phyloP scores from a whole-genome alignment of 1,140 invertebrate species.

The Drosophila hydei region DNA sequence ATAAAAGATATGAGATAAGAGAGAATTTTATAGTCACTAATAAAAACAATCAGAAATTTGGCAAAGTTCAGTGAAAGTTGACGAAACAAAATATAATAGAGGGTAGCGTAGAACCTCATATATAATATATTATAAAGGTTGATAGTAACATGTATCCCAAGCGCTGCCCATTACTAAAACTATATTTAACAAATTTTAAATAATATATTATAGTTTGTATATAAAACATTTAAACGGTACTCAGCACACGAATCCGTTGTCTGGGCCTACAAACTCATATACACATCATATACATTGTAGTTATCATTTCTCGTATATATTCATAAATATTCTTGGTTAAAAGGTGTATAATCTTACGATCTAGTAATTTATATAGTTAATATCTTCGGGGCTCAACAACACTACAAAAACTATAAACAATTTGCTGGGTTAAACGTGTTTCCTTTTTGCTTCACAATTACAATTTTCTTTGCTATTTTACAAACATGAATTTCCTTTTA shows the following conservation, averaged over 20 bases:
- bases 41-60: background rate
- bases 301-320: conserved; percentile 23
- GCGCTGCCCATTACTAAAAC: conserved; percentile 5
- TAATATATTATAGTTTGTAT: conserved; percentile 3
- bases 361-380: conserved; percentile 61
- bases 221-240: conserved; percentile 14
- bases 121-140: background rate
- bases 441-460: background rate
- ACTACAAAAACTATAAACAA: conserved; percentile 61
- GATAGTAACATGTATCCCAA: background rate
- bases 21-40: no score
- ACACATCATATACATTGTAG: conserved; percentile 21
- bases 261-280: conserved; percentile 14
- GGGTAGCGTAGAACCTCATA: background rate
- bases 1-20: background rate
- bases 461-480: conserved; percentile 26
- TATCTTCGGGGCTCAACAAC: conserved; percentile 63
- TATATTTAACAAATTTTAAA: conserved; percentile 5
- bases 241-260: conserved; percentile 5
- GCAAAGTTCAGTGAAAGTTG: background rate
- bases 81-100: background rate
- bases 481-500: conserved; percentile 34
- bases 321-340: conserved; percentile 49
- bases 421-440: conserved; percentile 25
- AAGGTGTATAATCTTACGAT: conserved; percentile 44